These are phyloP conservation scores for Drosophila kohkoa DNA, from an alignment of 1,140 invertebrate genomes.

Conservation along the genomic window DNA sequence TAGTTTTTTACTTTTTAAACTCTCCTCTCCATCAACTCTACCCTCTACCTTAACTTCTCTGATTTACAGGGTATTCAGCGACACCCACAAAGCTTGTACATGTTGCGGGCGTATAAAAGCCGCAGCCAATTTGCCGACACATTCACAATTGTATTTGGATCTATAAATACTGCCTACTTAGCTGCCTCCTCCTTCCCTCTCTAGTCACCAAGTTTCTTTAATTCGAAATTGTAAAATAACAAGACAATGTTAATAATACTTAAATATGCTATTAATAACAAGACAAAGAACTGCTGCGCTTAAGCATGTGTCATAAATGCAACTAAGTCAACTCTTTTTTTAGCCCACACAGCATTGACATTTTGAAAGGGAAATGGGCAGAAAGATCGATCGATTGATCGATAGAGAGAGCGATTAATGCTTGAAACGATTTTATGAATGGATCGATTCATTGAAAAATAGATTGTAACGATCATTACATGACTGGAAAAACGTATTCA, in stretches of 20 bases:
- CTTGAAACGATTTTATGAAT: too few species aligned
- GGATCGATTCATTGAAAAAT: too few species aligned
- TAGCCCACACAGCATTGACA: constrained; percentile 17
- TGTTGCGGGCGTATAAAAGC: constrained; percentile 49
- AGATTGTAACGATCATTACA: too few species aligned
- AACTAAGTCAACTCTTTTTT: background rate
- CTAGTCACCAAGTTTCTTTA: constrained; percentile 1
- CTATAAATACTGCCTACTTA: constrained; percentile 20
- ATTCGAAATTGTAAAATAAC: constrained; percentile 13
- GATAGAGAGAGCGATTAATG: too few species aligned
- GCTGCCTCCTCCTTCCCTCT: too few species aligned
- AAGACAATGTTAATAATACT: background rate
- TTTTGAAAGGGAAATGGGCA: background rate
- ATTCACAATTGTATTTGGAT: constrained; percentile 12
- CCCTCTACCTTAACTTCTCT: background rate
- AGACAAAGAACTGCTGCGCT: constrained; percentile 4
- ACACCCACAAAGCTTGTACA: constrained; percentile 38
- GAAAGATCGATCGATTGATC: too few species aligned
- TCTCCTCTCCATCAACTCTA: background rate
- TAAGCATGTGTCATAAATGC: constrained; percentile 24
- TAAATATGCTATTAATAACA: constrained; percentile 6
- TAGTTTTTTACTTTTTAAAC: too few species aligned
- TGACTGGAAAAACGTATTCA: too few species aligned
- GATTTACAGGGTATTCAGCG: constrained; percentile 27
- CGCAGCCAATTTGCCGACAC: constrained; percentile 48